Evolutionary conservation across 2,797 vertebrate genomes (phyloP).

Genomic region (Lagorchestes hirsutus): DNA sequence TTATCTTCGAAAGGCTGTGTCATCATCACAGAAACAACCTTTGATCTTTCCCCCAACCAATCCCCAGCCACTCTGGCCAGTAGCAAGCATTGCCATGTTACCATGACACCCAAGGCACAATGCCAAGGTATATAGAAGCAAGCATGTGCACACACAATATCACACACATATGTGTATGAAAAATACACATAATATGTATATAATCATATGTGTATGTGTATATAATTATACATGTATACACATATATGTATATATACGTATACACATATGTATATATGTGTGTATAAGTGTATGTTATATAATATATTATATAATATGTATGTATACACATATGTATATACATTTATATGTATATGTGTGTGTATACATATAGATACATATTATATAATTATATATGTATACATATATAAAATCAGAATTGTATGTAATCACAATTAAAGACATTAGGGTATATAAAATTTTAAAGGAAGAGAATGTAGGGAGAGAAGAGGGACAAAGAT

Average conservation of each 20-base stretch:
- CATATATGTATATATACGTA: no score
- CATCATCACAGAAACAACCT: neutral
- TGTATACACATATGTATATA: no score
- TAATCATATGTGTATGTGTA: neutral
- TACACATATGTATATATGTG: no score
- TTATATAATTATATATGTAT: no score
- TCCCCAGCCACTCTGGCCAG: neutral
- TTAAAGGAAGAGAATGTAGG: neutral
- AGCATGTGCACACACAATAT: neutral
- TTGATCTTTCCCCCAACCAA: neutral
- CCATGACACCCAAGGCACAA: neutral
- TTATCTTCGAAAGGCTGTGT: neutral
- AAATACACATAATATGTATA: no score
- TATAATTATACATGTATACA: no score
- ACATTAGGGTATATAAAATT: neutral
- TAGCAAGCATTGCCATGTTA: neutral
- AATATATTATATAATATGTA: neutral
- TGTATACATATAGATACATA: no score
- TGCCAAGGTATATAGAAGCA: neutral
- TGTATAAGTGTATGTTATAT: no score
- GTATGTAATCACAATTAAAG: neutral
- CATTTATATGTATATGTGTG: no score
- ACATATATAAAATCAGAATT: neutral
- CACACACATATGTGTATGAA: no score
- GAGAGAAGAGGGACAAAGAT: neutral